Evolutionary conservation across 2,113 vertebrate species (phyloP).

Genomic region (Leucopsar rothschildi): DNA sequence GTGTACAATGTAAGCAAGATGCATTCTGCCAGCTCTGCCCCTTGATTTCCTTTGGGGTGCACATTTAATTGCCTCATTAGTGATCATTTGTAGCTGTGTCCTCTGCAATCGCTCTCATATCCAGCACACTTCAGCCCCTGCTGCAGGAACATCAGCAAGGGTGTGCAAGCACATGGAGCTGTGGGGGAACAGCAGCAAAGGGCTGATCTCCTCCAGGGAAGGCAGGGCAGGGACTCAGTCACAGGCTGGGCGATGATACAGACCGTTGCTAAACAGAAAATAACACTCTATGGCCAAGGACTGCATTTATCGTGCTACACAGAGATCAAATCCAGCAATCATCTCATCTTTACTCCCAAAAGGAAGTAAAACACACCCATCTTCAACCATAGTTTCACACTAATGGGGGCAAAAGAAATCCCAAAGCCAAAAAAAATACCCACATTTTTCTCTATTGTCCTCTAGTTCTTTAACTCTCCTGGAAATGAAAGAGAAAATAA

Average conservation of each 20-base stretch:
- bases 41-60: neutral
- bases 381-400: neutral
- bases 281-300: accelerated
- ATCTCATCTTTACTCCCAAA: neutral
- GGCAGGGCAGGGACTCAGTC: neutral
- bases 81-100: neutral
- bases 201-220: neutral
- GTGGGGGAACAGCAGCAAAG: neutral
- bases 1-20: neutral
- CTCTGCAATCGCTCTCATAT: neutral
- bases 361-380: neutral
- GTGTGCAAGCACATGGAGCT: accelerated
- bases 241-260: accelerated
- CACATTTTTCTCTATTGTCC: neutral
- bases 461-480: neutral
- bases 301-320: neutral
- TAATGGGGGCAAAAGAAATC: accelerated
- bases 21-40: neutral
- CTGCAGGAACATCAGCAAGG: neutral
- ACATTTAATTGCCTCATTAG: neutral
- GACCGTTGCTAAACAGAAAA: neutral
- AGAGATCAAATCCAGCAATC: neutral
- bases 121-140: neutral
- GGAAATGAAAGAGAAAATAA: neutral
- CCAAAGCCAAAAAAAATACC: accelerated